These are phyloP conservation scores for Erannis defoliaria DNA, from an alignment of 2,888 invertebrate genomes.

Conservation along the genomic window DNA sequence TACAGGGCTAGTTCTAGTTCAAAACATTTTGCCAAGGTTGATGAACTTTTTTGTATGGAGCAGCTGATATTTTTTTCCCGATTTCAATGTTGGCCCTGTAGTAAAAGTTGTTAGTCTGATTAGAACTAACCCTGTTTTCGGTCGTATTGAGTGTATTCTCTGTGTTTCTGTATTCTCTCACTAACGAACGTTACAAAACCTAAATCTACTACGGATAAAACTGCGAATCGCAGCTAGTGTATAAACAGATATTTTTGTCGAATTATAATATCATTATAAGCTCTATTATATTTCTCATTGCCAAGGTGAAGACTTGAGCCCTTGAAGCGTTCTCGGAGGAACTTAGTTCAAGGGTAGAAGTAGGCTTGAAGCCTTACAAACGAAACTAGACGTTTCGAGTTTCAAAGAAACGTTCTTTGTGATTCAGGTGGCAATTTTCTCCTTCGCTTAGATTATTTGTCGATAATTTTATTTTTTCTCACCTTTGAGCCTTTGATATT, in stretches of 20 bases:
- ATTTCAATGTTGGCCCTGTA: too few species aligned
- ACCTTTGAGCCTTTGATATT: not conserved
- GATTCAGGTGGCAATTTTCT: conserved; percentile 2
- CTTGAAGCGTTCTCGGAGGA: conserved; percentile 1
- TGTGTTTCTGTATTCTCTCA: too few species aligned
- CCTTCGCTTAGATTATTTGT: not conserved
- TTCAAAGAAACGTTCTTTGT: conserved; percentile 10
- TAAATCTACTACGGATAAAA: not conserved
- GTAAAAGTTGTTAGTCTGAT: too few species aligned
- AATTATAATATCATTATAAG: not conserved
- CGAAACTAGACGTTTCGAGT: conserved; percentile 12
- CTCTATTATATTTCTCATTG: conserved; percentile 11
- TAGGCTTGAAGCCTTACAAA: conserved; percentile 16
- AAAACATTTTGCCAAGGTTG: too few species aligned
- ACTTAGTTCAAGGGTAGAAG: conserved; percentile 16
- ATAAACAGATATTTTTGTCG: not conserved
- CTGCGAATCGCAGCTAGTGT: not conserved
- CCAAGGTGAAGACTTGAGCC: conserved; percentile 18
- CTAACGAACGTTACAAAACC: too few species aligned
- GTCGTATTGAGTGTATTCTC: too few species aligned
- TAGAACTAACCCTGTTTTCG: too few species aligned
- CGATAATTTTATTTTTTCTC: not conserved
- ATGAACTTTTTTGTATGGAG: too few species aligned
- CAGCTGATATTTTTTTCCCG: too few species aligned
- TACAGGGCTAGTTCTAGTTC: too few species aligned